Evolutionary conservation across 2,888 invertebrate genomes (phyloP), one percentile per base, ranked within the genome.

Genomic region (Melanophora roralis): DNA sequence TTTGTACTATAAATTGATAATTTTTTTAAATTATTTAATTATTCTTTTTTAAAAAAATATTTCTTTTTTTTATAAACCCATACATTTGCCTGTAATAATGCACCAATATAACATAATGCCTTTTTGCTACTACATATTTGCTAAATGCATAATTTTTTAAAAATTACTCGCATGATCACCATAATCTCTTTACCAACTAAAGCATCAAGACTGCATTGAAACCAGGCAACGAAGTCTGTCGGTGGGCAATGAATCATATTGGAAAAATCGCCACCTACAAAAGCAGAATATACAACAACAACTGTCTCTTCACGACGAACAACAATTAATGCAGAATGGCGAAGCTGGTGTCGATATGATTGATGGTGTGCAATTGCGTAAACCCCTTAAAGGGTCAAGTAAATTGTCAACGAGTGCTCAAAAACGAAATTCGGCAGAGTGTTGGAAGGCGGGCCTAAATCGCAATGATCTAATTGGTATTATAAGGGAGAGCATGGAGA

Each of bases 401-500:
- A 86, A 82, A 36, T 89, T 62, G 89, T 88, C 72, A 64, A 78
- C 81, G 45, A 78, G 67, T 53, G 84, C 85, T 36, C 84, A 85
- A 69, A 86, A 87, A 74, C 85, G 87, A 36, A 88, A 86, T 38
- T 87, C 89, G 7, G 85, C 88, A 77, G 93, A 93, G 79, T 91
- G 91, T 77, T 90, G 92, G 84, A 94, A 94, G 71, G 94, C 94
- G 83, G 94, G 94, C 83, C 90, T 95, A 85, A 95, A 95, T 88
- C 92, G 95, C 84, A 94, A 95, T 84, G 96, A 96, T 90, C 91
- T 96, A 84, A 93, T 96, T 83, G 95, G 96, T 91, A 94, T 96
- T 86, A 95, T 96, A 87, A 94, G 96, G 90, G 95, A 95, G 83
- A 96, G 96, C 90, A 96, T 97, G 96, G 96, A 96, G 89, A 96